Evolutionary conservation across 2,113 vertebrate species (phyloP), one percentile per base, ranked within the genome.

Genomic region (Barnardius zonarius): DNA sequence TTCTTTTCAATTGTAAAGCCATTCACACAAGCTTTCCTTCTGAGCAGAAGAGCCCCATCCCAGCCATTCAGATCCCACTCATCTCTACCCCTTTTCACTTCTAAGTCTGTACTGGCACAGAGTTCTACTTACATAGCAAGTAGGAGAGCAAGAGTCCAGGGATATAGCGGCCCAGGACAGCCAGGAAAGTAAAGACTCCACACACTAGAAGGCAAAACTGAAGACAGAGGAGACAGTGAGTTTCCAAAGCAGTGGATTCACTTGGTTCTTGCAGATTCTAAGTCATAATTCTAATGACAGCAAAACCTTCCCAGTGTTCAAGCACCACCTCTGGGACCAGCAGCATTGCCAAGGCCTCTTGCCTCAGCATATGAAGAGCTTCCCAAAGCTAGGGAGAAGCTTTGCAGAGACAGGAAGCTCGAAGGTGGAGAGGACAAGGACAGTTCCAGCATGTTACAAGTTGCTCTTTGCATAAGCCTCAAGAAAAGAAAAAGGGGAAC

Each of bases 171-270:
- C 99, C 99, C 94, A 99, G 97, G 89, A 98, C 95, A 70, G 99
- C 98, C 98, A 99, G 93, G 94, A 98, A 98, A 49, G 98, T 98
- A 92, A 99, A 98, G 82, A 98, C 92, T 80, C 98, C 98, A 96
- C 99, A 99, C 89, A 96, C 98, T 97, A 99, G 84, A 97, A 99
- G 94, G 96, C 99, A 99, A 97, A 99, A 99, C 99, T 99, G 96
- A 76, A 96, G 85, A 92, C 85, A 89, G 2, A 86, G 88, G n/a
- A 97, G 63, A 84, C 13, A 83, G 48, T 72, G 91, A 97, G 79
- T 93, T 95, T 92, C 75, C 92, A 64, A 17, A 57, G 66, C 20
- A 74, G 25, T 3, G 37, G 35, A 43, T 62, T 49, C 69, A 49
- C 24, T 55, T 37, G 13, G 19, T 67, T 90, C 52, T 78, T 78